Percentiles rank a stretch among this genome's conserved stretches.
phyloP scores from a whole-genome alignment of 2,797 vertebrate genomes.

The Lepus oiostolus region DNA sequence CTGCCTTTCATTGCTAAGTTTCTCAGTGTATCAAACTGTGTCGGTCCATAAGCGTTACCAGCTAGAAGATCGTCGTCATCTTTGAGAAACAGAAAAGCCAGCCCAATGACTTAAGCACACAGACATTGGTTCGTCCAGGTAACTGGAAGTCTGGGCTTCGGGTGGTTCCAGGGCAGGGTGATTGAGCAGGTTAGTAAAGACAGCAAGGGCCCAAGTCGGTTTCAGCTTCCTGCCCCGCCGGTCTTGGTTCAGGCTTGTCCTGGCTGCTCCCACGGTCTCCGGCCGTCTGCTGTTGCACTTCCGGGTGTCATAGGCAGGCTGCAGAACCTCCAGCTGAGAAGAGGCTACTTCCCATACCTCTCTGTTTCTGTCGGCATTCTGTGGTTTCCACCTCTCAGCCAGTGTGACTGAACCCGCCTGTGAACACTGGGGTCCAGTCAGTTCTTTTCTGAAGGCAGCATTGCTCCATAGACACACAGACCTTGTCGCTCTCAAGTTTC shows the following conservation, averaged over 20 bases:
- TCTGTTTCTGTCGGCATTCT: background rate
- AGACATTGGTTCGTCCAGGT: background rate
- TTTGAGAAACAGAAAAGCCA: slow-evolving; percentile 23
- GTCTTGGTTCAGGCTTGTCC: background rate
- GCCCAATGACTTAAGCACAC: background rate
- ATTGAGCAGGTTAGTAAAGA: background rate
- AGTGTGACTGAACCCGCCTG: background rate
- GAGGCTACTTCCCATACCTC: background rate
- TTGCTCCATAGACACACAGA: background rate
- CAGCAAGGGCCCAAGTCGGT: background rate
- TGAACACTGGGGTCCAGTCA: background rate
- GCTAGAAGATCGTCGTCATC: background rate
- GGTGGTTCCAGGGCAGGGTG: background rate
- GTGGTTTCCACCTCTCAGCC: background rate
- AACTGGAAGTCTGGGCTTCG: background rate
- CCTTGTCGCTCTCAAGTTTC: background rate
- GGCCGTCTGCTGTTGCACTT: background rate
- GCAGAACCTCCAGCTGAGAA: background rate
- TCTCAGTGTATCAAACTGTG: background rate
- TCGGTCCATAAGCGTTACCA: background rate
- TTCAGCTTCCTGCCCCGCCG: background rate
- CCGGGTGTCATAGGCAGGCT: background rate
- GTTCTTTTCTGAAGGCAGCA: background rate
- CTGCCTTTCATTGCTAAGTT: background rate
- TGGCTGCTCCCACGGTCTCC: background rate